A percentile compares a stretch with the other conserved stretches of the same genome.
Conservation (phyloP, 2,888 invertebrate genomes). For the Dorcus parallelipipedus region DNA sequence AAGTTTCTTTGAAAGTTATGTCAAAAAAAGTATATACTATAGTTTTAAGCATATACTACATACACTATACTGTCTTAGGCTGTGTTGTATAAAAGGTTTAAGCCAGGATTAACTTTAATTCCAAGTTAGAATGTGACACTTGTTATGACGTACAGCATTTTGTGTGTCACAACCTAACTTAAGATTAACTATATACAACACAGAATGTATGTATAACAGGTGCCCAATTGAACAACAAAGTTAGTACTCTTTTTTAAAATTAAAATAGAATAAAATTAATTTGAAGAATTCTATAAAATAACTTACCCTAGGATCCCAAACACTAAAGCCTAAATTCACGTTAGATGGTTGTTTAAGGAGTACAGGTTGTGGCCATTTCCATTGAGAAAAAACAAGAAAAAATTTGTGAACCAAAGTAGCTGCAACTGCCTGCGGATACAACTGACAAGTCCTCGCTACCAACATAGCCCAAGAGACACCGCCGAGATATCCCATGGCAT, state of each 20-base stretch:
- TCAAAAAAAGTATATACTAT: too few relatives aligned
- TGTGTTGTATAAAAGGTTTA: too few relatives aligned
- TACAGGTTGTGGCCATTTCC: conserved; percentile 99
- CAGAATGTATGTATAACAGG: too few relatives aligned
- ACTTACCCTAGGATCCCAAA: conserved; percentile 94
- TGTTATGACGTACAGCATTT: too few relatives aligned
- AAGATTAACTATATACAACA: too few relatives aligned
- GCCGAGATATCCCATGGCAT: conserved; percentile 94
- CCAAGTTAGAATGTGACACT: too few relatives aligned
- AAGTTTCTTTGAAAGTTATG: too few relatives aligned
- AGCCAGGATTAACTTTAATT: too few relatives aligned
- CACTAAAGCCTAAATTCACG: conserved; percentile 84
- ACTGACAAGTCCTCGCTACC: conserved; percentile 95
- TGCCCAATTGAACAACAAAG: too few relatives aligned
- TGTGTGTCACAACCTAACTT: too few relatives aligned
- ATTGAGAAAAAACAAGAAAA: conserved; percentile 96
- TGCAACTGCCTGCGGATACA: conserved; percentile 95
- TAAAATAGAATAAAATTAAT: neutral
- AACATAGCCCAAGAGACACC: conserved; percentile 99
- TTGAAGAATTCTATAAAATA: neutral
- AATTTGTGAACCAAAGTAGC: conserved; percentile 96
- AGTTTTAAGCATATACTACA: too few relatives aligned
- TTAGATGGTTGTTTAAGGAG: conserved; percentile 88
- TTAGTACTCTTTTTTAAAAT: neutral
- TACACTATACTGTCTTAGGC: too few relatives aligned